These are phyloP conservation scores for Caenorhabditis inopinata DNA, from an alignment of 1,140 invertebrate genomes.

Conservation along the genomic window DNA sequence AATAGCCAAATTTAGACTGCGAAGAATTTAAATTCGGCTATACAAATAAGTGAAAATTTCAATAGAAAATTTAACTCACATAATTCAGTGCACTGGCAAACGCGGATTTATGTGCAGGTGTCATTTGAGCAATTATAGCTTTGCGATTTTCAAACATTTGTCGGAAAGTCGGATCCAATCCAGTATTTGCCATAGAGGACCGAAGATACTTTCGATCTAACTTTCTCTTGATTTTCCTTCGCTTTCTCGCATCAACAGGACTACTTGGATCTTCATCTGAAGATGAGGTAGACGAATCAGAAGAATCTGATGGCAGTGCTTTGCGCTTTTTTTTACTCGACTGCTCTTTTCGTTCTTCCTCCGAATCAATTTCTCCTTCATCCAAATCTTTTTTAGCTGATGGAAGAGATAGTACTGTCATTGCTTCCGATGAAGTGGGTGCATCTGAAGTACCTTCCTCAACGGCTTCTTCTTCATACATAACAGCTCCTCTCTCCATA, in stretches of 20 bases:
- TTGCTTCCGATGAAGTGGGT: background rate
- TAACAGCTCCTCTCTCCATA: background rate
- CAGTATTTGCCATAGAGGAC: background rate
- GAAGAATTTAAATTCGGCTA: no score
- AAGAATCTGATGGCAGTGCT: background rate
- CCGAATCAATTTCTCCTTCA: conserved; percentile 43
- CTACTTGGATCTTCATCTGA: background rate
- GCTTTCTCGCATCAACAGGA: background rate
- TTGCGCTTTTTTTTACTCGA: background rate
- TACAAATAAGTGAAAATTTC: no score
- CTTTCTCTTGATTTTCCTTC: background rate
- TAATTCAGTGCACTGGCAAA: conserved; percentile 1
- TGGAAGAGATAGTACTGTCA: background rate
- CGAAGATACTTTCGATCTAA: background rate
- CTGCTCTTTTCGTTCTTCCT: conserved; percentile 27
- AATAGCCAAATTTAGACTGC: no score
- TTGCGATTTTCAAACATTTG: conserved; percentile 24
- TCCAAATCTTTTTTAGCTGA: background rate
- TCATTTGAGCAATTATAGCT: background rate
- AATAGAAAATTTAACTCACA: no score
- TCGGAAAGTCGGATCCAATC: background rate
- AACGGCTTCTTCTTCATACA: background rate
- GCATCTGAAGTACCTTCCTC: background rate
- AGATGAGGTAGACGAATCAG: background rate
- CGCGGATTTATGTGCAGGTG: background rate